phyloP scores from a whole-genome alignment of 2,113 vertebrate genomes.

The Circaetus gallicus region DNA sequence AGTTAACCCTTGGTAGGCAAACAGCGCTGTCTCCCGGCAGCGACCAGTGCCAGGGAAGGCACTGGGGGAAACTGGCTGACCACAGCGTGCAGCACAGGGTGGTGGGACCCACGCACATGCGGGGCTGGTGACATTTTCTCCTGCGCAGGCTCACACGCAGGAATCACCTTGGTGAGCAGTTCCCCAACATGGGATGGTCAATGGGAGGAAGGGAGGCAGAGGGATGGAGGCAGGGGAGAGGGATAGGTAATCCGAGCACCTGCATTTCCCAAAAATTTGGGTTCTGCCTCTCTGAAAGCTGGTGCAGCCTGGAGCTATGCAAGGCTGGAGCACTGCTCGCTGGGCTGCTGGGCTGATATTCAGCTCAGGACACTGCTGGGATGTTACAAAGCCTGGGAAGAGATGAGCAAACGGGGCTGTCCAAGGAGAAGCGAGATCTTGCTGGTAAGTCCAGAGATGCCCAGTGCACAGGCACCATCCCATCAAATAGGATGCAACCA shows the following conservation, averaged over 20 bases:
- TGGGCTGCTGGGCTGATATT: neutral
- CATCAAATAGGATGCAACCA: neutral
- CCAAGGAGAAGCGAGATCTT: neutral
- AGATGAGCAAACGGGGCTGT: too few species aligned
- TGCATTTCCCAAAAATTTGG: neutral
- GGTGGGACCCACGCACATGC: rapidly evolving
- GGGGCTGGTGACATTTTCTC: neutral
- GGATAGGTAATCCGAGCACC: neutral
- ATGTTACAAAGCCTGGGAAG: neutral
- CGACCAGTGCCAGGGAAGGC: neutral
- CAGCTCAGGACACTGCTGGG: neutral
- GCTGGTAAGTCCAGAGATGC: neutral
- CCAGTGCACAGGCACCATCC: neutral
- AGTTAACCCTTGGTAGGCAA: conserved; percentile 16
- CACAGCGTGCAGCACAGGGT: neutral
- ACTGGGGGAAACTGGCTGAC: rapidly evolving
- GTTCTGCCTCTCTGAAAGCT: neutral
- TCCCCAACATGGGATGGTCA: neutral
- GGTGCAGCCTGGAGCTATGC: neutral
- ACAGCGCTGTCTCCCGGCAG: rapidly evolving
- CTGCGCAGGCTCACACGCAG: rapidly evolving
- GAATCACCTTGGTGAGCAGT: rapidly evolving
- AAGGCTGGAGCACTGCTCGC: neutral
- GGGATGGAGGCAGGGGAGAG: neutral
- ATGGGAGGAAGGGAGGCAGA: neutral